These are phyloP conservation scores for Neodiprion fabricii DNA, from an alignment of 1,140 invertebrate genomes.

Conservation along the genomic window DNA sequence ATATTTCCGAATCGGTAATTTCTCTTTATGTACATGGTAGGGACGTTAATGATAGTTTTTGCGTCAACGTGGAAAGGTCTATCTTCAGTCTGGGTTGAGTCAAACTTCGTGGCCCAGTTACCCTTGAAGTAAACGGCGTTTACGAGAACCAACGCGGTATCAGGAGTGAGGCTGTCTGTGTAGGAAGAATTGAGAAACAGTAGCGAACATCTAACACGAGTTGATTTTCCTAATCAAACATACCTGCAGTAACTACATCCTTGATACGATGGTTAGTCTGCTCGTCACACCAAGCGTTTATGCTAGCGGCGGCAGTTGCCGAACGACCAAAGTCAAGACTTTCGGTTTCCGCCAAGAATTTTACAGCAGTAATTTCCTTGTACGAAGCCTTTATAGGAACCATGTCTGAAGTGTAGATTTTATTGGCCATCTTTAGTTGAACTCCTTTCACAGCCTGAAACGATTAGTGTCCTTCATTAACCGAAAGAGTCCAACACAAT, in stretches of 20 bases:
- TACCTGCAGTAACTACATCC: conserved; percentile 59
- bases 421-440: conserved; percentile 66
- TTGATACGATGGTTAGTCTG: conserved; percentile 67
- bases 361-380: conserved; percentile 39
- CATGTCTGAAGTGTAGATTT: conserved; percentile 62
- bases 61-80: conserved; percentile 64
- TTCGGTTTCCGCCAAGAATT: conserved; percentile 39
- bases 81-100: conserved; percentile 61
- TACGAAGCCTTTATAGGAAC: conserved; percentile 57
- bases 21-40: conserved; percentile 61
- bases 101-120: conserved; percentile 76
- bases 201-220: conserved; percentile 77
- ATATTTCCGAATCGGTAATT: conserved; percentile 51
- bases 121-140: conserved; percentile 92
- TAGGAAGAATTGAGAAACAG: conserved; percentile 74
- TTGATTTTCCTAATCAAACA: conserved; percentile 64
- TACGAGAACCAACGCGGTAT: conserved; percentile 73
- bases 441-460: conserved; percentile 41
- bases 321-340: conserved; percentile 52
- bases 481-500: not conserved
- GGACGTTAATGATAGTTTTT: conserved; percentile 47
- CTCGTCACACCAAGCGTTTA: conserved; percentile 66
- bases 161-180: conserved; percentile 57
- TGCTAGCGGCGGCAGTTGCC: conserved; percentile 43
- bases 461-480: not conserved